Base-by-base conservation (phyloP, 2,888 invertebrate genomes). In the Emmelina monodactyla region DNA sequence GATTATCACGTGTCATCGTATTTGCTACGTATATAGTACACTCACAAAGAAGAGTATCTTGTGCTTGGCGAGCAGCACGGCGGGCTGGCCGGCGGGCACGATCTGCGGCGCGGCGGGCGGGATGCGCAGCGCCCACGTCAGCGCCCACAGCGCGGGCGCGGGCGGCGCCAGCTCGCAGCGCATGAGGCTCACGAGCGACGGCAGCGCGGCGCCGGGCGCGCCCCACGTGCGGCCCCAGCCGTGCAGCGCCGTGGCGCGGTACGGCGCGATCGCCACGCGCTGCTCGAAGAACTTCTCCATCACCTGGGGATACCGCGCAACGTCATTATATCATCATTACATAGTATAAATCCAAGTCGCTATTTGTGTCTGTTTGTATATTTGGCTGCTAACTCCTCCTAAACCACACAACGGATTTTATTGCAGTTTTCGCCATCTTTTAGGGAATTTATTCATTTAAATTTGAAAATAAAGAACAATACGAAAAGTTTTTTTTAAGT, bases 1-100 rank as follows among this genome's bases (percentile, higher is more conserved):
- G n/a, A n/a, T n/a, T n/a, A n/a, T n/a, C n/a, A n/a, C n/a, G n/a
- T n/a, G n/a, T n/a, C n/a, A n/a, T n/a, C n/a, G n/a, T n/a, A n/a
- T n/a, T n/a, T n/a, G n/a, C n/a, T n/a, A n/a, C n/a, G n/a, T n/a
- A n/a, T n/a, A n/a, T n/a, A n/a, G n/a, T 22, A 29, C 32, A 84
- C 89, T 87, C 66, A 95, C 92, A 68, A 95, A 96, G 73, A 97
- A 92, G 3, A 97, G 83, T 55, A 97, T 92, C 76, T 94, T 96
- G 56, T 88, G 87, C 43, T 90, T 88, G 48, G 90, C 89, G 45
- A 92, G 88, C 39, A 94, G 82, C 48, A 96, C 89, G 32, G 92
- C 94, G 14, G 93, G 88, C 71, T 90, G 91, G 6, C 96, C 95
- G 35, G 89, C 88, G n/a, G 95, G 94, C 46, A 94, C 90, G 50